Base-by-base conservation (phyloP, 2,888 invertebrate genomes). In the Hemithea aestivaria region DNA sequence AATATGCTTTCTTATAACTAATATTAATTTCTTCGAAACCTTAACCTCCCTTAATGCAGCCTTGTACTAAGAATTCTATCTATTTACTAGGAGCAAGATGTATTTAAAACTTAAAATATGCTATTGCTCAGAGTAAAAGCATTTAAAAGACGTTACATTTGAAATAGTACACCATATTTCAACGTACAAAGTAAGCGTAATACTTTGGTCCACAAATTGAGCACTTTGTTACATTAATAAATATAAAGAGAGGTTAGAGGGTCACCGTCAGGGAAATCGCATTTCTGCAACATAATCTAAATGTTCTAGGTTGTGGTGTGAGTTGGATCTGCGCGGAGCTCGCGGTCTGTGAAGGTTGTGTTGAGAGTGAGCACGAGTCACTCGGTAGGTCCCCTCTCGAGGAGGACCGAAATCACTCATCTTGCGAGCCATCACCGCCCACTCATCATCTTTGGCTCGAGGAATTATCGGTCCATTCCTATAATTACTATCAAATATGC, bases 291-390 rank as follows among this genome's bases (percentile, higher is more conserved):
- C 84, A 65, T 90, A 91, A 58, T 89, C 87, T 66, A 89, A 89
- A 67, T 90, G 89, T 54, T 91, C 89, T 28, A 92, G 80, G 60
- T 90, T 91, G 49, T 91, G 91, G 45, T 91, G 90, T 0, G 90
- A 90, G 65, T 87, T 89, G 21, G 91, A 90, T 46, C 89, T 85
- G 33, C 83, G 68, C n/a, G 88, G 85, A 25, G 88, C 75, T 50
- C 88, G 70, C 41, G 88, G 67, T 63, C 88, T 66, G 58, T 90
- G 88, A 1, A 92, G 76, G 60, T 91, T 91, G 66, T 91, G 91
- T 40, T 91, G 91, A 0, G 90, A 90, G 40, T 90, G 90, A 0
- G 92, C 91, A 31, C 90, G 79, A 67, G 73, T 78, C 47, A 88
- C 88, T 27, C 79, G 62, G 59, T 84, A 82, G 0, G 78, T 62